Conservation (phyloP, 2,113 vertebrate genomes). For the Anser brachyrhynchus region DNA sequence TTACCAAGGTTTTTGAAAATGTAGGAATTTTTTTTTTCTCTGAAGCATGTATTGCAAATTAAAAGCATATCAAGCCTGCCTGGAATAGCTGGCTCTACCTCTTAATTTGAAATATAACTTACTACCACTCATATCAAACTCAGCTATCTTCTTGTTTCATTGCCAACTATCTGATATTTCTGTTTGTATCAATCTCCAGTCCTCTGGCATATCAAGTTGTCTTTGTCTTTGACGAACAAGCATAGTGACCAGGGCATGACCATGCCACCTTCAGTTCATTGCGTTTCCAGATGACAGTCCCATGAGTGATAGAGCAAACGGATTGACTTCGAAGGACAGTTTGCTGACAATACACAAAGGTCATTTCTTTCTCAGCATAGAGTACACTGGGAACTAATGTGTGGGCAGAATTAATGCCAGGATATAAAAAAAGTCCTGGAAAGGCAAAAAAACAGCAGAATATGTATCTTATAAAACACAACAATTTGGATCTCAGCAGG, state of each 20-base stretch:
- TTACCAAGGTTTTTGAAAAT: neutral
- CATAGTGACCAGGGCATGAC: neutral
- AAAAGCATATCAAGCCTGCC: neutral
- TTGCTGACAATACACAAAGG: neutral
- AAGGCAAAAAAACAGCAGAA: neutral
- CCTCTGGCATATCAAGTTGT: neutral
- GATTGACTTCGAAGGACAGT: neutral
- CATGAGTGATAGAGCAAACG: neutral
- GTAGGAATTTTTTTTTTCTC: neutral
- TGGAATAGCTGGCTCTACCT: neutral
- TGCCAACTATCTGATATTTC: neutral
- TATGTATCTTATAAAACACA: neutral
- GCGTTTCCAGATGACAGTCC: neutral
- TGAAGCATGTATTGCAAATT: neutral
- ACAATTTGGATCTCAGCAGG: neutral
- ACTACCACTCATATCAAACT: neutral
- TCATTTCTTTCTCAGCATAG: neutral
- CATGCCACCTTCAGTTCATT: neutral
- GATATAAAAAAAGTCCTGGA: neutral
- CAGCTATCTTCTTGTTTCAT: neutral
- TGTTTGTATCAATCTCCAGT: neutral
- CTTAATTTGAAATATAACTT: neutral
- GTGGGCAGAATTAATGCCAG: constrained; percentile 4
- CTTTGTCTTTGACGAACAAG: constrained; percentile 5
- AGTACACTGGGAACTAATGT: neutral